Evolutionary conservation across 2,888 invertebrate genomes (phyloP).

Genomic region (Scaptomyza caliginosa): DNA sequence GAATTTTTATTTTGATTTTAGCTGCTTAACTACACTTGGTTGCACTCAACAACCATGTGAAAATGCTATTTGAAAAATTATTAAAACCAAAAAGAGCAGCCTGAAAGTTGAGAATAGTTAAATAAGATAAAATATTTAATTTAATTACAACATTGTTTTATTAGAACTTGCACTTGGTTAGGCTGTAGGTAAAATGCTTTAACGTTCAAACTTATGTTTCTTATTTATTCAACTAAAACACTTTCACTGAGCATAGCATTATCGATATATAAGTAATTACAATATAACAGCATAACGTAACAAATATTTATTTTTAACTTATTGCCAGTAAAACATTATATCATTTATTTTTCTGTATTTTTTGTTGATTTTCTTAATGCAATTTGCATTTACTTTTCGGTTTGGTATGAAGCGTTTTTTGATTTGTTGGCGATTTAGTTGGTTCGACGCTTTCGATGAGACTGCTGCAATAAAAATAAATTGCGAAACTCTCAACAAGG

Average conservation of each 20-base stretch:
- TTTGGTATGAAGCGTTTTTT: slow-evolving; percentile 25
- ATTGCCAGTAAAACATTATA: neutral
- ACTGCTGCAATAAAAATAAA: slow-evolving; percentile 81
- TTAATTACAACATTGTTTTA: neutral
- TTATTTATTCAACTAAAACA: neutral
- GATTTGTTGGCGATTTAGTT: slow-evolving; percentile 61
- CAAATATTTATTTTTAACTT: neutral
- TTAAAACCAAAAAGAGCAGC: slow-evolving; percentile 27
- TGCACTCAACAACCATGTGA: slow-evolving; percentile 28
- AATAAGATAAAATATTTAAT: neutral
- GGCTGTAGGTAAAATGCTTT: neutral
- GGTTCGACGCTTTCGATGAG: slow-evolving; percentile 78
- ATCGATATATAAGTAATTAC: too few species aligned
- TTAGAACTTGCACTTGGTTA: too few species aligned
- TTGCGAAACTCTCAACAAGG: slow-evolving; percentile 81
- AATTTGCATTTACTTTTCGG: slow-evolving; percentile 39
- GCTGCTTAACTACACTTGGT: slow-evolving; percentile 14
- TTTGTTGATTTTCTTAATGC: slow-evolving; percentile 19
- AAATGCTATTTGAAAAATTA: slow-evolving; percentile 33
- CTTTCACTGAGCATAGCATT: too few species aligned
- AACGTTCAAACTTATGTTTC: neutral
- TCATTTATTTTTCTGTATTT: slow-evolving; percentile 18
- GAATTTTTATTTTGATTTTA: neutral
- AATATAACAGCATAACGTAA: too few species aligned
- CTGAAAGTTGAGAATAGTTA: slow-evolving; percentile 15